A percentile compares a stretch with the other conserved stretches of the same genome.
Evolutionary conservation across 2,888 invertebrate genomes (phyloP).

Genomic region (Chymomyza procnemis): DNA sequence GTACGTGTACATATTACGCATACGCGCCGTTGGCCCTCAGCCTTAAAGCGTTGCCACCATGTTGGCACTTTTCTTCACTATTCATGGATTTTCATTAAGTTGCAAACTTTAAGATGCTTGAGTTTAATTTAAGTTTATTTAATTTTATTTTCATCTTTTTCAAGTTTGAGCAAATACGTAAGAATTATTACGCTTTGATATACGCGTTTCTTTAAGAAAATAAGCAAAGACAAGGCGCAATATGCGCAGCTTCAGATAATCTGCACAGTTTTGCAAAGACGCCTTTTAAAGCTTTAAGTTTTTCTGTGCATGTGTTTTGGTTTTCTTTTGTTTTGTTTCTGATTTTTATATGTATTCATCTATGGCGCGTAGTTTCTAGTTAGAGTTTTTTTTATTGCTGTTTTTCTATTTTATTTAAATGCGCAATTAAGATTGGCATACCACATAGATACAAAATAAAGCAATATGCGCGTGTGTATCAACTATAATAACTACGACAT

Average conservation of each 20-base stretch:
- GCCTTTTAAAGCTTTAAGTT: constrained; percentile 61
- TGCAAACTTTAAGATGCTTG: neutral
- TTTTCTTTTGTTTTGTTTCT: constrained; percentile 15
- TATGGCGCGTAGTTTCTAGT: constrained; percentile 35
- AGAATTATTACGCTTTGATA: constrained; percentile 8
- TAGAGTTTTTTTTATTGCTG: constrained; percentile 33
- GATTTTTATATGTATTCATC: neutral
- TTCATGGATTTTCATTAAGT: constrained; percentile 10
- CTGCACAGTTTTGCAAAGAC: constrained; percentile 35
- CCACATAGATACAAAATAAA: constrained; percentile 13
- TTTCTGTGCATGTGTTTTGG: constrained; percentile 49
- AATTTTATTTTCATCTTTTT: neutral
- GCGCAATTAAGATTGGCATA: constrained; percentile 72
- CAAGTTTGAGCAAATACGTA: constrained; percentile 3
- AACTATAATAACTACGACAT: constrained; percentile 40
- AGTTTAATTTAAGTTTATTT: neutral
- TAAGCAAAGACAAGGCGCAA: constrained; percentile 67
- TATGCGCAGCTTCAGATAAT: constrained; percentile 62
- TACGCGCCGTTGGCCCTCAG: constrained; percentile 38
- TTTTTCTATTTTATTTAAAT: constrained; percentile 65
- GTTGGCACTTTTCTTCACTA: constrained; percentile 25
- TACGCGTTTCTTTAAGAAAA: constrained; percentile 35
- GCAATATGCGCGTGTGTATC: neutral
- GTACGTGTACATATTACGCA: constrained; percentile 2
- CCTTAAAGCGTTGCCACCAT: constrained; percentile 55